Evolutionary conservation across 2,888 invertebrate species (phyloP).

Genomic region (Parochlus steinenii): DNA sequence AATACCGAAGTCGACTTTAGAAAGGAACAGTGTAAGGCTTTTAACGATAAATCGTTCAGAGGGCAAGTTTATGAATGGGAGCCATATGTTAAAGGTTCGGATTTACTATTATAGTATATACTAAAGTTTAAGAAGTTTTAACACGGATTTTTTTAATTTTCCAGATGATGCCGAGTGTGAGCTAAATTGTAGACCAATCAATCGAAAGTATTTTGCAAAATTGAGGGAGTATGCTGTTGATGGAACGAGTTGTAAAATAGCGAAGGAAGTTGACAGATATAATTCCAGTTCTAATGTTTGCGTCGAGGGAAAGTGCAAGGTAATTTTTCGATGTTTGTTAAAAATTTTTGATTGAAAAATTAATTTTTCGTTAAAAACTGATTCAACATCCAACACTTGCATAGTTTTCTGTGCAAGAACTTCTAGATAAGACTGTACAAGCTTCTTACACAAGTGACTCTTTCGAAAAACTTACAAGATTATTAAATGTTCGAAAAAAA

Average conservation of each 20-base stretch:
- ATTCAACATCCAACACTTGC: no score
- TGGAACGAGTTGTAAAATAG: constrained; percentile 67
- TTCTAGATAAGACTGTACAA: no score
- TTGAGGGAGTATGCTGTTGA: constrained; percentile 61
- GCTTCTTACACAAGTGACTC: no score
- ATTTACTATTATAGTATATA: no score
- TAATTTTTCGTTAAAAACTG: no score
- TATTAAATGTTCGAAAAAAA: no score
- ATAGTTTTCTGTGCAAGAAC: no score
- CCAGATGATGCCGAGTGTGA: constrained; percentile 53
- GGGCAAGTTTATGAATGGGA: constrained; percentile 63
- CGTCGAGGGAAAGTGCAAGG: constrained; percentile 71
- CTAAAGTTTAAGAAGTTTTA: background rate
- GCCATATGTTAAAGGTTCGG: constrained; percentile 65
- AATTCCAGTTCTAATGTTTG: no score
- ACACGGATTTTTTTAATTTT: constrained; percentile 16
- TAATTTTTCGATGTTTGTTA: no score
- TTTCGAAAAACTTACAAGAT: no score
- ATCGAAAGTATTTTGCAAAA: constrained; percentile 72
- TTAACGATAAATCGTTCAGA: constrained; percentile 55
- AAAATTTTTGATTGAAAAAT: no score
- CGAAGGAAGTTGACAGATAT: constrained; percentile 41
- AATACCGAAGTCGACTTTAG: constrained; percentile 46
- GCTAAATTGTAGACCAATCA: constrained; percentile 66
- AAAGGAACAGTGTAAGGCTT: constrained; percentile 56